Evolutionary conservation across 2,113 vertebrate genomes (phyloP).

Genomic region (Catharus minimus): DNA sequence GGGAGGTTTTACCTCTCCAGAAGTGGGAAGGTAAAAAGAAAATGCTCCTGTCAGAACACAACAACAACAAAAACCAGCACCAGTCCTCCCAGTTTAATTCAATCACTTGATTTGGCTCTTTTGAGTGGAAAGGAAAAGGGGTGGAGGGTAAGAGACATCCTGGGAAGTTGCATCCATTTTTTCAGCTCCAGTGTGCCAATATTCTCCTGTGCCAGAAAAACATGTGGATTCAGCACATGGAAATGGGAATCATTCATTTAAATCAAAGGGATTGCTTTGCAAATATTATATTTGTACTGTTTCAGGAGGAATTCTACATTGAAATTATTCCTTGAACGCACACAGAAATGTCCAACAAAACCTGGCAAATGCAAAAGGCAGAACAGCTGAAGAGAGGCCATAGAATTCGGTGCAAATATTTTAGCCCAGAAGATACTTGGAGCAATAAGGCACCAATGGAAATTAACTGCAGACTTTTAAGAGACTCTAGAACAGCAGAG

Average conservation of each 20-base stretch:
- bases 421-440: neutral
- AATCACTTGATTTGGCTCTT: neutral
- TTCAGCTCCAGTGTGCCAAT: too few species aligned
- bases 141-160: accelerated
- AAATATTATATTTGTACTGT: neutral
- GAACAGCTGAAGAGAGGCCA: neutral
- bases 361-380: neutral
- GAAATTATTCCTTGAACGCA: neutral
- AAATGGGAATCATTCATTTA: neutral
- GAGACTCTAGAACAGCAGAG: neutral
- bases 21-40: neutral
- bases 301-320: neutral
- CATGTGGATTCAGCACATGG: neutral
- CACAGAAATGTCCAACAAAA: neutral
- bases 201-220: neutral
- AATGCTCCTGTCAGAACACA: neutral
- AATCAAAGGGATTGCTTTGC: neutral
- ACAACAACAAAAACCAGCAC: neutral
- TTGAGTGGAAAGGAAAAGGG: neutral
- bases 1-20: neutral
- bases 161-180: neutral
- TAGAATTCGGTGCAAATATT: neutral
- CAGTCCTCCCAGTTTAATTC: neutral
- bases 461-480: neutral
- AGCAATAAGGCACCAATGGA: neutral